Evolutionary conservation across 2,888 invertebrate genomes (phyloP).

Genomic region (Hermaeophaga mercurialis): DNA sequence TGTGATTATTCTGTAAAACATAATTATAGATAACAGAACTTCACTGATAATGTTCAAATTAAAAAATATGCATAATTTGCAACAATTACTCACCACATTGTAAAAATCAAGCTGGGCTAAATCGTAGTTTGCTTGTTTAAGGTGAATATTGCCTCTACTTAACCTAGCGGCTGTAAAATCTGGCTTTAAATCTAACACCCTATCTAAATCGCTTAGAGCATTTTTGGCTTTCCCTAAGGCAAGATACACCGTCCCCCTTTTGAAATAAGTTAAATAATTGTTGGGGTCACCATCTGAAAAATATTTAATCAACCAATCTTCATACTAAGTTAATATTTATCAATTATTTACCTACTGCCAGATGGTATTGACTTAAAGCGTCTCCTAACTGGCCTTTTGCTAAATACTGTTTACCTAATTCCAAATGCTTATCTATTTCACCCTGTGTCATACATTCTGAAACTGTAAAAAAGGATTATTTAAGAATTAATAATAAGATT

Average conservation of each 20-base stretch:
- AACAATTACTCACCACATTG: slow-evolving; percentile 80
- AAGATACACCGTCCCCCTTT: slow-evolving; percentile 93
- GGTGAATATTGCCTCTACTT: slow-evolving; percentile 80
- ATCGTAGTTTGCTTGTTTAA: slow-evolving; percentile 86
- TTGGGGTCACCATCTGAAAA: slow-evolving; percentile 87
- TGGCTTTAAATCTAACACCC: slow-evolving; percentile 90
- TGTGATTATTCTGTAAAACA: no score
- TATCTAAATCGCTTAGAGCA: slow-evolving; percentile 91
- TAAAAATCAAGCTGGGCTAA: slow-evolving; percentile 83
- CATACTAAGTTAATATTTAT: background rate
- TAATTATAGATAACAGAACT: no score
- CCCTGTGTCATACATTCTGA: slow-evolving; percentile 71
- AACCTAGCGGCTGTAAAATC: slow-evolving; percentile 88
- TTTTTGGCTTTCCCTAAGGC: slow-evolving; percentile 95
- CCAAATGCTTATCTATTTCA: slow-evolving; percentile 92
- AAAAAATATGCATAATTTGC: no score
- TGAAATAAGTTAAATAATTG: slow-evolving; percentile 95
- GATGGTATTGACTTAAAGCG: slow-evolving; percentile 96
- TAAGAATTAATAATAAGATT: slow-evolving; percentile 26
- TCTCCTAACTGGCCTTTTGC: slow-evolving; percentile 93
- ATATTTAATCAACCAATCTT: background rate
- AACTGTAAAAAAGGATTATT: slow-evolving; percentile 60
- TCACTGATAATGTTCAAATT: no score
- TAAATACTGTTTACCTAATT: slow-evolving; percentile 90
- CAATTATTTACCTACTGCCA: slow-evolving; percentile 82